Percentiles rank a stretch among this genome's conserved stretches.
Conservation (phyloP, 2,113 vertebrate species). For the Crocuta crocuta region DNA sequence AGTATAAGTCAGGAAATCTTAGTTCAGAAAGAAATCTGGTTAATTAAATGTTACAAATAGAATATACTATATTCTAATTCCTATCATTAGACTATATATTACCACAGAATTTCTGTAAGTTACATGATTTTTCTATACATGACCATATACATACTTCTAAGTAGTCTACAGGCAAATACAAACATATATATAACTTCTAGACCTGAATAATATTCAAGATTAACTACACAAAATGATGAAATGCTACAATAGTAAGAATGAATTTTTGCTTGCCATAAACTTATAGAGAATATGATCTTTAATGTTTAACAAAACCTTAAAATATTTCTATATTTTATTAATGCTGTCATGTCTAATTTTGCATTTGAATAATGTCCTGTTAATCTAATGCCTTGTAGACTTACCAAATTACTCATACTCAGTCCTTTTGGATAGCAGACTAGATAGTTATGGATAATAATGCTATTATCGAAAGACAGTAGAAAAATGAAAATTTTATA, state of each 20-base stretch:
- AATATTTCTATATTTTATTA: conserved; percentile 27
- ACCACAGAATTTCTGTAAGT: neutral
- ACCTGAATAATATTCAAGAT: neutral
- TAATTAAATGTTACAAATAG: neutral
- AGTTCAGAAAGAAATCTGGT: neutral
- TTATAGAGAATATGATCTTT: neutral
- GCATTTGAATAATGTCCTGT: conserved; percentile 45
- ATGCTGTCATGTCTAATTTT: neutral
- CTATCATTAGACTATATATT: neutral
- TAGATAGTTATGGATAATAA: conserved; percentile 36
- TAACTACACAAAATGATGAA: neutral
- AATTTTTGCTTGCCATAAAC: neutral
- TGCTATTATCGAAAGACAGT: conserved; percentile 38
- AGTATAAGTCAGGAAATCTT: neutral
- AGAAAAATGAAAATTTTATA: conserved; percentile 21
- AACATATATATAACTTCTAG: neutral
- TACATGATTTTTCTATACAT: neutral
- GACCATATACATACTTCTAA: neutral
- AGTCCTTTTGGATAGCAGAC: conserved; percentile 15
- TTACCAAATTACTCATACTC: conserved; percentile 31
- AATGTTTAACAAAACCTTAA: neutral
- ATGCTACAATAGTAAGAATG: neutral
- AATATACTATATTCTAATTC: neutral
- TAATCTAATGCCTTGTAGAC: neutral
- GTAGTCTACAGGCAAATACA: neutral